Evolutionary conservation across 2,113 vertebrate species (phyloP).

Genomic region (Percina caprodes): DNA sequence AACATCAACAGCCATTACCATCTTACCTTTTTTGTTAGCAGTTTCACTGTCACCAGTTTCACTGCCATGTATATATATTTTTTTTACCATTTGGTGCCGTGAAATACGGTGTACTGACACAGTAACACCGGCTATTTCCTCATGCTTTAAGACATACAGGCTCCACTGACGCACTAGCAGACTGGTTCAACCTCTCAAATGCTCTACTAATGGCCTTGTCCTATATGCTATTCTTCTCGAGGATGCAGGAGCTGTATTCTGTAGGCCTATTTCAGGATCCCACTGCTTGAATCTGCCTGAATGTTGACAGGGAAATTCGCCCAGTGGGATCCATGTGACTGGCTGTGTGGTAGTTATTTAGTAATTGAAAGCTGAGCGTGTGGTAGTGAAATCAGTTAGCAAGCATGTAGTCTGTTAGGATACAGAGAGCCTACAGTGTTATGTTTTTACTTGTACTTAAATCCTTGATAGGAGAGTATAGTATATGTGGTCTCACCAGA

Average conservation of each 20-base stretch:
- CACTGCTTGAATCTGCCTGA: slow-evolving; percentile 1
- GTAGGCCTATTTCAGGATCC: slow-evolving; percentile 5
- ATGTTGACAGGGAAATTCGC: slow-evolving; percentile 44
- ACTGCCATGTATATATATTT: not conserved
- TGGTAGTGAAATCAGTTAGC: not conserved
- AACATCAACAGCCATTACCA: not conserved
- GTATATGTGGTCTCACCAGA: slow-evolving; percentile 12
- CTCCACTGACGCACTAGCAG: not conserved
- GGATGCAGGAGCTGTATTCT: slow-evolving; percentile 21
- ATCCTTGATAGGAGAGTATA: not conserved
- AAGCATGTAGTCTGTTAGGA: not conserved
- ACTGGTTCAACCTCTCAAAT: slow-evolving; percentile 23
- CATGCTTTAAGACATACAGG: slow-evolving; percentile 6
- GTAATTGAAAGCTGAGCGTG: slow-evolving; percentile 55
- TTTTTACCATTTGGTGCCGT: slow-evolving; percentile 33
- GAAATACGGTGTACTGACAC: slow-evolving; percentile 1
- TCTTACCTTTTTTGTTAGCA: not conserved
- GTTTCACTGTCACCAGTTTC: not conserved
- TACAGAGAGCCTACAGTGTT: not conserved
- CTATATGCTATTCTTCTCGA: slow-evolving; percentile 30
- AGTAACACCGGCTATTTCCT: slow-evolving; percentile 13
- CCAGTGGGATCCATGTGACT: slow-evolving; percentile 64
- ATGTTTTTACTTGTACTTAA: not conserved
- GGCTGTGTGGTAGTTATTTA: slow-evolving; percentile 63
- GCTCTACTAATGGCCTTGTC: slow-evolving; percentile 29